Percentiles rank a stretch among this genome's conserved stretches.
These are phyloP conservation scores for Microctenopoma steveboyesi DNA, from an alignment of 2,797 vertebrate genomes.

Conservation along the genomic window DNA sequence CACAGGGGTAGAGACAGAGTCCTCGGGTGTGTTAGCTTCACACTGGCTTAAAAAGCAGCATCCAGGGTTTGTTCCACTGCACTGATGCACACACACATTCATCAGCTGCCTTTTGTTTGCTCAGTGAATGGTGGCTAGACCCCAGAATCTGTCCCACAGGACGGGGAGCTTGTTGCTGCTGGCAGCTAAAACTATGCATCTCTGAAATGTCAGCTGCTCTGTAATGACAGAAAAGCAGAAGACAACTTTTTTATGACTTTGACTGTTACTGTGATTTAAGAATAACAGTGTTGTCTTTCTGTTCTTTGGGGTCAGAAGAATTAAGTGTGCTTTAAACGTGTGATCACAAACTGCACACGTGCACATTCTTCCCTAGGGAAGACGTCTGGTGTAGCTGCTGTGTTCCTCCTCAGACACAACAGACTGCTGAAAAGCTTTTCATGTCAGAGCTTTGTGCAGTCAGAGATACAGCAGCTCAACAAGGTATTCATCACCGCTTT, in stretches of 20 bases:
- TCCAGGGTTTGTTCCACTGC: constrained; percentile 1
- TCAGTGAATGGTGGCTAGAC: constrained; percentile 25
- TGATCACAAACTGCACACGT: not conserved
- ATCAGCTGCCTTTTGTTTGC: constrained; percentile 32
- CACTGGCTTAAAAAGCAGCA: not conserved
- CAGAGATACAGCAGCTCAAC: constrained; percentile 8
- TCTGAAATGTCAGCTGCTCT: constrained; percentile 35
- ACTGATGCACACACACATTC: constrained; percentile 7
- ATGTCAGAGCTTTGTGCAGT: constrained; percentile 18
- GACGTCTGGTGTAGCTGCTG: constrained; percentile 6
- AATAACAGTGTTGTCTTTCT: not conserved
- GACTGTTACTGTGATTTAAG: not conserved
- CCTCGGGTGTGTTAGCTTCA: not conserved
- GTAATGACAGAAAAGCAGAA: constrained; percentile 20
- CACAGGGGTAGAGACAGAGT: not conserved
- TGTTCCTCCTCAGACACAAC: constrained; percentile 10
- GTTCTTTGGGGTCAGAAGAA: not conserved
- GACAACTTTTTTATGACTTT: constrained; percentile 8
- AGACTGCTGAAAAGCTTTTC: constrained; percentile 24
- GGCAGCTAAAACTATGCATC: constrained; percentile 13
- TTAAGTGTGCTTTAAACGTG: constrained; percentile 1
- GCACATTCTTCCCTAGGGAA: not conserved
- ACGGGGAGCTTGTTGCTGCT: constrained; percentile 26
- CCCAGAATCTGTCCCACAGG: constrained; percentile 16
- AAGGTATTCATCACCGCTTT: not conserved